Percentiles rank a stretch among this genome's conserved stretches.
phyloP scores from a whole-genome alignment of 2,113 vertebrate species.

The Uria lomvia region DNA sequence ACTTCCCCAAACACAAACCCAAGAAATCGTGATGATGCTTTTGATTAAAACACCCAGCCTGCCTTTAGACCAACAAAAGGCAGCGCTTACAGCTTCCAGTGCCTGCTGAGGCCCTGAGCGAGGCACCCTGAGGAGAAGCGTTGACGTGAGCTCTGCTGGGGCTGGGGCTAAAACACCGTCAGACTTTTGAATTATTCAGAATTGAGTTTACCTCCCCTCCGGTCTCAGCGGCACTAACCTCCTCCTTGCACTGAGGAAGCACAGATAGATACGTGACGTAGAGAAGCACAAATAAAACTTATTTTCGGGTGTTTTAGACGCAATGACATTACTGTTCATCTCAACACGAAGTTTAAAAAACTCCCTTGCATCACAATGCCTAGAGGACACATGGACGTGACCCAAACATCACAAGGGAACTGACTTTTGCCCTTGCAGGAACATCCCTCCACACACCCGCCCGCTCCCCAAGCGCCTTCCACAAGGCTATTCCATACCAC shows the following conservation, averaged over 20 bases:
- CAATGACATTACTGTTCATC: not conserved
- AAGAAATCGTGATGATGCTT: rapidly evolving
- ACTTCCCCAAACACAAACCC: not conserved
- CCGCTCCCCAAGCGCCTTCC: not conserved
- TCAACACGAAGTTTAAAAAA: not conserved
- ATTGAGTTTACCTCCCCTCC: not conserved
- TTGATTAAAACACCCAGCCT: not conserved
- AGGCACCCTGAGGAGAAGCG: not conserved
- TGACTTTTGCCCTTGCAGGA: rapidly evolving
- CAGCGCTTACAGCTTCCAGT: rapidly evolving
- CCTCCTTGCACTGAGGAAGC: not conserved
- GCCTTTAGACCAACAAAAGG: not conserved
- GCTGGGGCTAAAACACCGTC: not conserved
- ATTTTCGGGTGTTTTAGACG: not conserved
- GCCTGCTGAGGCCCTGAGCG: too few relatives aligned
- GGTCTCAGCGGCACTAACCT: not conserved
- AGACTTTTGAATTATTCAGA: too few relatives aligned
- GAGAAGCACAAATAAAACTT: not conserved
- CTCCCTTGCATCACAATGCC: not conserved
- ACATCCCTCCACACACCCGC: rapidly evolving
- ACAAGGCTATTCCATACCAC: constrained; percentile 27
- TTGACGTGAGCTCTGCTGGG: not conserved
- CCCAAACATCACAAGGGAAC: rapidly evolving
- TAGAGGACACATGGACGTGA: rapidly evolving
- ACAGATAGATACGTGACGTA: rapidly evolving